Evolutionary conservation across 2,113 vertebrate species (phyloP).

Genomic region (Bagarius yarrelli): DNA sequence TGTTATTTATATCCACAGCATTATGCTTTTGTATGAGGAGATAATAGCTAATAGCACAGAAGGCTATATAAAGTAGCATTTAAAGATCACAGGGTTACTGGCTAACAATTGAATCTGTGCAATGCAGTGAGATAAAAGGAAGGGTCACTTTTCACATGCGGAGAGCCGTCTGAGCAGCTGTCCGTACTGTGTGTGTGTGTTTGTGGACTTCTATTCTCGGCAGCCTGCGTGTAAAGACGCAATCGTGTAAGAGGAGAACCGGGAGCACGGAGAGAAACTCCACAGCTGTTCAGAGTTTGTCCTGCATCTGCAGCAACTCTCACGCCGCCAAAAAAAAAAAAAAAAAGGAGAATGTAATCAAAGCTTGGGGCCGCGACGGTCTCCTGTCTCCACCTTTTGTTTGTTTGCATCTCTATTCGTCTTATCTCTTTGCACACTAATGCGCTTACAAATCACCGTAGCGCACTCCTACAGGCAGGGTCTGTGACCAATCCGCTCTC

Average conservation of each 20-base stretch:
- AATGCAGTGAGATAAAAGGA: conserved; percentile 30
- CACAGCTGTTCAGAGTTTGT: conserved; percentile 72
- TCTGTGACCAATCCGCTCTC: background rate
- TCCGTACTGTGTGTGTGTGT: background rate
- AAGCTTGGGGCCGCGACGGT: conserved; percentile 55
- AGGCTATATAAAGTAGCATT: conserved; percentile 22
- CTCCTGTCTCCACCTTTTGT: conserved; percentile 59
- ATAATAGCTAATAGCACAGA: conserved; percentile 1
- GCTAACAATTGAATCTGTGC: conserved; percentile 25
- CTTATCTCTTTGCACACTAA: conserved; percentile 6
- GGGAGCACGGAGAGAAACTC: conserved; percentile 36
- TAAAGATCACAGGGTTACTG: conserved; percentile 23
- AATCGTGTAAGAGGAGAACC: conserved; percentile 67
- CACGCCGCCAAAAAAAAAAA: conserved; percentile 69
- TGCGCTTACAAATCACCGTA: conserved; percentile 25
- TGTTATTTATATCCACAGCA: background rate
- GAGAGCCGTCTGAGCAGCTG: conserved; percentile 44
- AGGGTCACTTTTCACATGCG: conserved; percentile 22
- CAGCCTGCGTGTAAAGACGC: conserved; percentile 44
- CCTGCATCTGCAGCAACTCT: conserved; percentile 72
- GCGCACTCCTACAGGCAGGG: background rate
- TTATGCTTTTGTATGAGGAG: background rate
- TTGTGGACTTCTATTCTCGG: conserved; percentile 15
- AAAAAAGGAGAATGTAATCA: conserved; percentile 64
- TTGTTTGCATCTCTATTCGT: background rate